Conservation (phyloP, 2,888 invertebrate species). For the Acholoe squamosa region DNA sequence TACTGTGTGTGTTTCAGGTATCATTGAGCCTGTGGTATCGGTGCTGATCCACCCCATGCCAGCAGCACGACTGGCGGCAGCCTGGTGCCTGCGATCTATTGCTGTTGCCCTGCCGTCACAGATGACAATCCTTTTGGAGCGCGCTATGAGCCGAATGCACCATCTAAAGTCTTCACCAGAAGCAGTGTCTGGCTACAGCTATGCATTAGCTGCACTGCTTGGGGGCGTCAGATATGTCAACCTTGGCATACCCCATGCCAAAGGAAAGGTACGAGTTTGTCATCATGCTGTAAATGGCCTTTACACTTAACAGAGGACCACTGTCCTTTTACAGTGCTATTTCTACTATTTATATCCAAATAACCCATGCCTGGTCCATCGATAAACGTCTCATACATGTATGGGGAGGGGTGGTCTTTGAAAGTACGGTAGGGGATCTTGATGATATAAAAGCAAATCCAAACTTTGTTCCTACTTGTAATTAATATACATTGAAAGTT, state of each 20-base stretch:
- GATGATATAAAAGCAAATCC: no score
- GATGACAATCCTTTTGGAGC: conserved; percentile 95
- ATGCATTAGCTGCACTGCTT: conserved; percentile 95
- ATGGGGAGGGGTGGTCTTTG: no score
- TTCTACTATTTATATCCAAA: no score
- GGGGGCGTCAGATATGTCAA: conserved; percentile 90
- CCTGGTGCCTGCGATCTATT: conserved; percentile 96
- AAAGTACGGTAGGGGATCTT: no score
- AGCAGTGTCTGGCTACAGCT: conserved; percentile 91
- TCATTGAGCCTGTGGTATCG: conserved; percentile 90
- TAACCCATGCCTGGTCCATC: no score
- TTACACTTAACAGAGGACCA: no score
- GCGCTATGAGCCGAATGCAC: conserved; percentile 83
- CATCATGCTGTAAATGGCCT: no score
- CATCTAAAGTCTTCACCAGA: conserved; percentile 92
- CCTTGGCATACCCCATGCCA: conserved; percentile 94
- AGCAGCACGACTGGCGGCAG: conserved; percentile 93
- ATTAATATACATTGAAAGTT: no score
- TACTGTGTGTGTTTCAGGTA: conserved; percentile 84
- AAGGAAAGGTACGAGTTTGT: conserved; percentile 92
- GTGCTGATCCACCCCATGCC: conserved; percentile 97
- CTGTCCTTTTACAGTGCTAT: no score
- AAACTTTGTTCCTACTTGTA: no score
- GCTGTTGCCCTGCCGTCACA: conserved; percentile 97
- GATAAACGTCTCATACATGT: no score